Percentiles rank a stretch among this genome's conserved stretches.
phyloP scores from a whole-genome alignment of 2,797 vertebrate species.

The Phataginus tetradactyla region DNA sequence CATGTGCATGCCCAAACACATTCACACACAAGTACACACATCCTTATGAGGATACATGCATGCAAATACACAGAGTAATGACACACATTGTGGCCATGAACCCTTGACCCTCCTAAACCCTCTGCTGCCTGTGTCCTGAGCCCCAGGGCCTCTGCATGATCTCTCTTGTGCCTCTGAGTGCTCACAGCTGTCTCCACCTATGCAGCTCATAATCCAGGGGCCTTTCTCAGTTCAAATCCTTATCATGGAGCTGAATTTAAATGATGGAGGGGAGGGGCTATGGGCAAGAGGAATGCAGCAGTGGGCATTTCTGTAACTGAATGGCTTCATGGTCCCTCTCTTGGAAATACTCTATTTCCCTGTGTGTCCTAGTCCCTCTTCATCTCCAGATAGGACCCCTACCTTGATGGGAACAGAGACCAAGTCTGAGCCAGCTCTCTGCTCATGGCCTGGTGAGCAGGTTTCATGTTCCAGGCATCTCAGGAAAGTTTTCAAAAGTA shows the following conservation, averaged over 20 bases:
- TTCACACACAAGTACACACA: too few species aligned
- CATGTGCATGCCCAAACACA: background rate
- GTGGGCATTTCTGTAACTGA: background rate
- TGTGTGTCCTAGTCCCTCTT: background rate
- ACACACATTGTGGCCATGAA: rapidly evolving
- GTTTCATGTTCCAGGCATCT: background rate
- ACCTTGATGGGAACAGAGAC: background rate
- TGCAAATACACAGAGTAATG: background rate
- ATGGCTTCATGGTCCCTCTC: too few species aligned
- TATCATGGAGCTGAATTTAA: background rate
- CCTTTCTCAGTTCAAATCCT: background rate
- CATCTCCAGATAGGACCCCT: background rate
- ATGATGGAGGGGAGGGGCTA: rapidly evolving
- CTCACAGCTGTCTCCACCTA: background rate
- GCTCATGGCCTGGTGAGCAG: background rate
- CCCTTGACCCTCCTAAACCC: background rate
- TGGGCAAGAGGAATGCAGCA: background rate
- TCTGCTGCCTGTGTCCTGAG: background rate
- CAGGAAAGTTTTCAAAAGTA: background rate
- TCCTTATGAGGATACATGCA: rapidly evolving
- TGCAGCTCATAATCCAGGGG: too few species aligned
- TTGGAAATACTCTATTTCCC: background rate
- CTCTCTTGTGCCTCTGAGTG: background rate
- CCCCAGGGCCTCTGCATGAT: background rate
- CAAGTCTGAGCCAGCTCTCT: background rate